Conservation (phyloP, 2,888 invertebrate genomes). For the Sesamia inferens region DNA sequence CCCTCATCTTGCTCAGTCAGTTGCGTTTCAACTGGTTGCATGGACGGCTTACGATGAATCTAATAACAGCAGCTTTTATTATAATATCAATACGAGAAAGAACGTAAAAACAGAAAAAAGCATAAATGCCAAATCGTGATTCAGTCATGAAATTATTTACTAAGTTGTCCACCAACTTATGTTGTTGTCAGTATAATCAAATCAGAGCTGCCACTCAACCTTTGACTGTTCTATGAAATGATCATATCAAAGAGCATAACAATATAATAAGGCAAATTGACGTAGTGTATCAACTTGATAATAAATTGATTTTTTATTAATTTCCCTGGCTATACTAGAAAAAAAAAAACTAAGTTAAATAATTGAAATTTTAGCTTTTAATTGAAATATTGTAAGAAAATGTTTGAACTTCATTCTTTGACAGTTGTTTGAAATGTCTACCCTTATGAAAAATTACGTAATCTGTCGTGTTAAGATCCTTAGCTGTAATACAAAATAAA, state of each 20-base stretch:
- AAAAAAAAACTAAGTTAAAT: background rate
- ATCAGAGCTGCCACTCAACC: background rate
- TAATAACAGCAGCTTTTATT: conserved; percentile 41
- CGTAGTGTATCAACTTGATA: background rate
- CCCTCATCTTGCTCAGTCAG: conserved; percentile 69
- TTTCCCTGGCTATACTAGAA: background rate
- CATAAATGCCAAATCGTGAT: conserved; percentile 22
- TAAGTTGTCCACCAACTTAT: background rate
- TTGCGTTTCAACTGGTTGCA: conserved; percentile 62
- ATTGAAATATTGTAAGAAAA: background rate
- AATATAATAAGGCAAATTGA: background rate
- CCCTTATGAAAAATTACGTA: too few relatives aligned
- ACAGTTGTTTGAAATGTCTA: background rate
- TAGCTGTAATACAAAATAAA: background rate
- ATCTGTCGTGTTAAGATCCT: background rate
- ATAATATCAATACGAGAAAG: background rate
- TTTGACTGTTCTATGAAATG: background rate
- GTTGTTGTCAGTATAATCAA: background rate
- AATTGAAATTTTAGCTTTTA: background rate
- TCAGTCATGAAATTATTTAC: background rate
- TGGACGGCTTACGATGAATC: conserved; percentile 56
- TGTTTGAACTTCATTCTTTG: background rate
- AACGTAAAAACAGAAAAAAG: conserved; percentile 16
- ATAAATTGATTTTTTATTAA: background rate
- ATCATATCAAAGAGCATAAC: too few relatives aligned